These are phyloP conservation scores for Opisthograptis luteolata DNA, from an alignment of 2,888 invertebrate genomes.

Conservation along the genomic window DNA sequence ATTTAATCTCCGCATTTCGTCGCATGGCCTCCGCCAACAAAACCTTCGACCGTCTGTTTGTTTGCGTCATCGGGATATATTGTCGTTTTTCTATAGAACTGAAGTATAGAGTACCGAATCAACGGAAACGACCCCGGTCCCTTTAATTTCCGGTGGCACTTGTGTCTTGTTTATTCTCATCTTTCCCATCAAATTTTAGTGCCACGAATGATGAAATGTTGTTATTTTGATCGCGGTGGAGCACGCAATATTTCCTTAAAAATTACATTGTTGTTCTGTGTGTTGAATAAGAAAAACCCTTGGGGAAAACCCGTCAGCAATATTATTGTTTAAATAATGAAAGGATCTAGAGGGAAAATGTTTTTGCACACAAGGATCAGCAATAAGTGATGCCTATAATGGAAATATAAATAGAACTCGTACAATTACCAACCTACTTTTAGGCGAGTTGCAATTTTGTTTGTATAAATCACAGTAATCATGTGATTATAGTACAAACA, in stretches of 20 bases:
- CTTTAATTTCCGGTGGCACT: constrained; percentile 71
- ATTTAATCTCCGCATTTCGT: constrained; percentile 26
- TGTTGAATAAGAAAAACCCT: not conserved
- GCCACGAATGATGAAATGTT: constrained; percentile 41
- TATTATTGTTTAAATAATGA: not conserved
- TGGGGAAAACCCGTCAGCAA: not conserved
- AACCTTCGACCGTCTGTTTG: constrained; percentile 39
- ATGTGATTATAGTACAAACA: no score
- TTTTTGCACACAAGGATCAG: no score
- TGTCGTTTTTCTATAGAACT: constrained; percentile 54
- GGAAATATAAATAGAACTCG: no score
- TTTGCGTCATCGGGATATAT: constrained; percentile 41
- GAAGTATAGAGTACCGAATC: constrained; percentile 41
- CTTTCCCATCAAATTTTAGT: constrained; percentile 55
- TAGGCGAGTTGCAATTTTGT: no score
- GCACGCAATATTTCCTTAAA: constrained; percentile 7
- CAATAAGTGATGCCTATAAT: no score
- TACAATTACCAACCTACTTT: no score
- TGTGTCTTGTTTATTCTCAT: constrained; percentile 61
- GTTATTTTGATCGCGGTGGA: constrained; percentile 10
- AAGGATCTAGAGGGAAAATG: no score
- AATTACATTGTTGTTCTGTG: not conserved
- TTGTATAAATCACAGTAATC: no score
- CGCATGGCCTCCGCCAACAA: constrained; percentile 30
- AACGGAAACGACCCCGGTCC: constrained; percentile 56